Conservation (phyloP, 2,888 invertebrate genomes). For the Thysanoteuthis rhombus region DNA sequence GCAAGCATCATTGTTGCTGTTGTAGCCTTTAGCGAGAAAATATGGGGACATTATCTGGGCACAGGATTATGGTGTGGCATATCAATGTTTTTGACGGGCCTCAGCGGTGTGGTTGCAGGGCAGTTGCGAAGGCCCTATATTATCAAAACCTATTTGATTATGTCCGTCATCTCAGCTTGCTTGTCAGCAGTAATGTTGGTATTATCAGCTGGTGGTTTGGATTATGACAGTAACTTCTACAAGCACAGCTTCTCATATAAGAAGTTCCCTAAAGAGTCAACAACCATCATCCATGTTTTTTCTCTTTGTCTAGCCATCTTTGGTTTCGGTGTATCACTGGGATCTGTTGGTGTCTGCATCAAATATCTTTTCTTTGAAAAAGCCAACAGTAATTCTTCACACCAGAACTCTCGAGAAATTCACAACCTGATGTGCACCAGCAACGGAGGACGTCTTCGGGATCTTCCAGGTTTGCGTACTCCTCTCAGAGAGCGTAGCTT, state of each 20-base stretch:
- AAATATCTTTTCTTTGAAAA: slow-evolving; percentile 50
- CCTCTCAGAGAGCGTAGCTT: slow-evolving; percentile 18
- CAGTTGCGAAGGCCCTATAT: slow-evolving; percentile 45
- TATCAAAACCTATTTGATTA: slow-evolving; percentile 51
- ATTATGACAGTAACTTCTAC: slow-evolving; percentile 54
- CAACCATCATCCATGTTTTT: slow-evolving; percentile 50
- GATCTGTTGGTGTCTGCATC: slow-evolving; percentile 49
- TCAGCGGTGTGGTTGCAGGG: slow-evolving; percentile 50
- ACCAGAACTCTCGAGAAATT: slow-evolving; percentile 23
- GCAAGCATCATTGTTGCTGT: slow-evolving; percentile 54
- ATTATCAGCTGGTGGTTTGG: slow-evolving; percentile 55
- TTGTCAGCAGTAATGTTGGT: slow-evolving; percentile 52
- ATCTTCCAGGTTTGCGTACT: neutral
- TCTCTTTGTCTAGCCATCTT: slow-evolving; percentile 49
- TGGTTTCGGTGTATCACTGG: slow-evolving; percentile 47
- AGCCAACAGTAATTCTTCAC: slow-evolving; percentile 33
- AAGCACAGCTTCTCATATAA: slow-evolving; percentile 34
- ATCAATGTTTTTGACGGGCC: slow-evolving; percentile 48
- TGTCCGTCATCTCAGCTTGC: slow-evolving; percentile 46
- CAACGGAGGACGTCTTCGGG: neutral
- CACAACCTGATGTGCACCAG: slow-evolving; percentile 13
- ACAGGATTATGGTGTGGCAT: slow-evolving; percentile 62
- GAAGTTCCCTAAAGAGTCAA: slow-evolving; percentile 38
- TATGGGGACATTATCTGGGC: slow-evolving; percentile 59
- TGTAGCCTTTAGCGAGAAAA: slow-evolving; percentile 49